Evolutionary conservation across 2,797 vertebrate genomes (phyloP), one percentile per base, ranked within the genome.

Genomic region (Emys orbicularis): DNA sequence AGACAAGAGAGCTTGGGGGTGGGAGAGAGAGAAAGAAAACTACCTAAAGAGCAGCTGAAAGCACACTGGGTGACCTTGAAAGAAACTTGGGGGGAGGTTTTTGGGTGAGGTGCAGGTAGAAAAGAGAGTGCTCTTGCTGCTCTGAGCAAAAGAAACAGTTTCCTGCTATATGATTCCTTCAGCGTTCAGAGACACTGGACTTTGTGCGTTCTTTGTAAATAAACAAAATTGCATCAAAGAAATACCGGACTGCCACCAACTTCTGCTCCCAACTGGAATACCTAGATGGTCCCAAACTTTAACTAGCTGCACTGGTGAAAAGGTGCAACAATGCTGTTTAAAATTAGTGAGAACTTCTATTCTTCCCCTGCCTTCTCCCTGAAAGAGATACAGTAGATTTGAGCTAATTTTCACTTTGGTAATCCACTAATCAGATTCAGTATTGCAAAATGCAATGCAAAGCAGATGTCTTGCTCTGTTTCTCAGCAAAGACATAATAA

Each of bases 281-380:
- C 5, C 18, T 37, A 41, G 37, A 23, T 72, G 37, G 68, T 8
- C 34, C 61, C 18, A 41, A 72, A 72, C n/a, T 72, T 72, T 72
- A 41, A 23, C 37, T 19, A 37, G 34, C n/a, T 68, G n/a, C 8
- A 37, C n/a, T 9, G n/a, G n/a, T 41, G 19, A 72, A 41, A 72
- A 25, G 19, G 21, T 18, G n/a, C 18, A 68, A 11, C 65, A 68
- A 23, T 68, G 18, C 37, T 72, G 37, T 72, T 49, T 85, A 86
- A 81, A 59, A 93, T 93, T 92, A 85, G 84, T 90, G 8, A 96
- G 96, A 79, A 79, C 80, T 96, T 96, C 74, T 86, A 93, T 80
- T 97, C 88, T 93, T 50, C 59, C 59, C 65, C 87, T 89, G 94
- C 94, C 94, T 96, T 96, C 94, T 97, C 96, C 96, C 68, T 49